Percentiles rank a stretch among this genome's conserved stretches.
Conservation (phyloP, 2,888 invertebrate genomes). For the Pyrrhosoma nymphula region DNA sequence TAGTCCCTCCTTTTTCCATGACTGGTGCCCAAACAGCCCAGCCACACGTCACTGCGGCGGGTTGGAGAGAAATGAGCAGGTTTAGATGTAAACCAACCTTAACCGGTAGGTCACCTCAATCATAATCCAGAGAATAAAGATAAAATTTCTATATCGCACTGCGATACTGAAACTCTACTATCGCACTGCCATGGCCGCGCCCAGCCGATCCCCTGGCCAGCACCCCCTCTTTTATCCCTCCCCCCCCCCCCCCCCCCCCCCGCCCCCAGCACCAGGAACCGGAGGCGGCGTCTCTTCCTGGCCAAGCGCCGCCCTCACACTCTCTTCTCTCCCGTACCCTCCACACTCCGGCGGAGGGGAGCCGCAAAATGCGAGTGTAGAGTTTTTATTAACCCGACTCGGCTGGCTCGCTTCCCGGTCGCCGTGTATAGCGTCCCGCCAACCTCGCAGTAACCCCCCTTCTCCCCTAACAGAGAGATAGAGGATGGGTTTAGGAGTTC, state of each 20-base stretch:
- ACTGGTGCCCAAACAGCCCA: no score
- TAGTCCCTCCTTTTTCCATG: no score
- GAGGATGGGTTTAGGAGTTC: neutral
- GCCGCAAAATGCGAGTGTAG: constrained; percentile 22
- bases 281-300: neutral
- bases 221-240: neutral
- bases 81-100: no score
- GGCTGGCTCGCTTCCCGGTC: constrained; percentile 60
- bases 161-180: no score
- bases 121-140: no score
- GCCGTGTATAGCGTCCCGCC: neutral
- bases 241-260: neutral
- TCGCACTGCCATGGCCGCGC: no score
- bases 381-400: constrained; percentile 46
- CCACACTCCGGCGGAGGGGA: neutral
- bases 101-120: no score
- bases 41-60: no score
- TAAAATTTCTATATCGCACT: no score
- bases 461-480: neutral
- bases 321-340: no score
- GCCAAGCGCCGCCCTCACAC: neutral
- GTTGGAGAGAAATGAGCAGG: no score
- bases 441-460: neutral
- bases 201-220: neutral
- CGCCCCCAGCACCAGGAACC: neutral